Conservation (phyloP, 2,797 vertebrate genomes). For the Oreonectes daqikongensis region DNA sequence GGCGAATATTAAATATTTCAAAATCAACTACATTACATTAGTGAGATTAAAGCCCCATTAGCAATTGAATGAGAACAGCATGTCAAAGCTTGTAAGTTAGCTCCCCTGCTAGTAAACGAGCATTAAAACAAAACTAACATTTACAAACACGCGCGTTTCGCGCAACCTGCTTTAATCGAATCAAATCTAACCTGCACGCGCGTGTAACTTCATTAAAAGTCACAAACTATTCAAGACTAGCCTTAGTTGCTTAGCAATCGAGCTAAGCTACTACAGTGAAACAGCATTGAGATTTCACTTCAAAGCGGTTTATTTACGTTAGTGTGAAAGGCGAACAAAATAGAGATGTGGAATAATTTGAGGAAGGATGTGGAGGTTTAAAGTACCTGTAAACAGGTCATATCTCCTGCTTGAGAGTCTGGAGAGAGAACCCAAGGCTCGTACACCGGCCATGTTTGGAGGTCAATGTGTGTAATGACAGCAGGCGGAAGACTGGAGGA, state of each 20-base stretch:
- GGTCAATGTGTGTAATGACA: conserved; percentile 62
- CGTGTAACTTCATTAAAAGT: background rate
- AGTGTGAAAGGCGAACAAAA: background rate
- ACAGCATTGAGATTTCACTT: too few relatives aligned
- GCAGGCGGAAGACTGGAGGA: conserved; percentile 48
- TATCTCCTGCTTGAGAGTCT: conserved; percentile 70
- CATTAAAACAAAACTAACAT: background rate
- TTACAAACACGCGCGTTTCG: background rate
- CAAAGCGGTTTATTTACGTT: background rate
- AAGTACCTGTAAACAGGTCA: conserved; percentile 67
- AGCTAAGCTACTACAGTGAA: conserved; percentile 34
- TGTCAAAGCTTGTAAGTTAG: background rate
- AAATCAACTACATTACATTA: too few relatives aligned
- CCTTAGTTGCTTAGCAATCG: conserved; percentile 32
- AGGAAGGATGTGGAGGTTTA: conserved; percentile 29
- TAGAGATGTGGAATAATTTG: background rate
- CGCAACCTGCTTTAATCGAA: background rate
- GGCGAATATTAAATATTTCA: background rate
- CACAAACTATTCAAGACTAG: background rate
- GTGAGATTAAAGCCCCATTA: background rate
- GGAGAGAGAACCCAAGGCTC: conserved; percentile 75
- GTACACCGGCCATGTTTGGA: conserved; percentile 75
- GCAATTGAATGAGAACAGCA: background rate
- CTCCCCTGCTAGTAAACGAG: background rate
- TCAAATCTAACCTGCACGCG: background rate